phyloP scores from a whole-genome alignment of 2,797 vertebrate species.

The Gallinago stenura region DNA sequence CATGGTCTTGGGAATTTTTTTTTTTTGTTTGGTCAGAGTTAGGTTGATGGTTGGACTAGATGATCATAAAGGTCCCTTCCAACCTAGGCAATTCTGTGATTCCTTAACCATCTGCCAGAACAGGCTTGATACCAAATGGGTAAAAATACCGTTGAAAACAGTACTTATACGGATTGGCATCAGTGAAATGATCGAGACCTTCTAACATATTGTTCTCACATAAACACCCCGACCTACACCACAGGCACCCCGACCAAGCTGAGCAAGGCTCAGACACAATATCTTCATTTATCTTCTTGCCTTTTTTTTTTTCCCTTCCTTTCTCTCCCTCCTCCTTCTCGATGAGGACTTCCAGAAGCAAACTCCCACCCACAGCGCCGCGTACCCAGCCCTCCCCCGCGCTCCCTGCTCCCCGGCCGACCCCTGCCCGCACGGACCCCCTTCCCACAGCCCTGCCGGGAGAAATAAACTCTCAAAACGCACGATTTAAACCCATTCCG shows the following conservation, averaged over 20 bases:
- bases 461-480: fast-evolving
- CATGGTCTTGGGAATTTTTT: too few relatives aligned
- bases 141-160: not conserved
- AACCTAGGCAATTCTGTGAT: too few relatives aligned
- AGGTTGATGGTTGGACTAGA: too few relatives aligned
- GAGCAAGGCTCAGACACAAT: not conserved
- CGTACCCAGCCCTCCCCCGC: not conserved
- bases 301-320: fast-evolving
- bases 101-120: not conserved
- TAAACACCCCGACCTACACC: not conserved
- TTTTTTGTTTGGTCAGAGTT: too few relatives aligned
- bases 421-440: not conserved
- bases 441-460: fast-evolving
- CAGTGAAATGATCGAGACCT: not conserved
- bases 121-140: not conserved
- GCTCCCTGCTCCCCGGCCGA: not conserved
- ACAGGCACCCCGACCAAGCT: not conserved
- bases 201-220: not conserved
- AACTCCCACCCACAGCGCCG: not conserved
- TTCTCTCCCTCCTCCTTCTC: not conserved
- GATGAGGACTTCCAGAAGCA: not conserved
- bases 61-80: too few relatives aligned
- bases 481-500: too few relatives aligned
- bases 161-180: too few relatives aligned
- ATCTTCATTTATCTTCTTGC: not conserved